Evolutionary conservation across 2,113 vertebrate species (phyloP).

Genomic region (Xenopus laevis): DNA sequence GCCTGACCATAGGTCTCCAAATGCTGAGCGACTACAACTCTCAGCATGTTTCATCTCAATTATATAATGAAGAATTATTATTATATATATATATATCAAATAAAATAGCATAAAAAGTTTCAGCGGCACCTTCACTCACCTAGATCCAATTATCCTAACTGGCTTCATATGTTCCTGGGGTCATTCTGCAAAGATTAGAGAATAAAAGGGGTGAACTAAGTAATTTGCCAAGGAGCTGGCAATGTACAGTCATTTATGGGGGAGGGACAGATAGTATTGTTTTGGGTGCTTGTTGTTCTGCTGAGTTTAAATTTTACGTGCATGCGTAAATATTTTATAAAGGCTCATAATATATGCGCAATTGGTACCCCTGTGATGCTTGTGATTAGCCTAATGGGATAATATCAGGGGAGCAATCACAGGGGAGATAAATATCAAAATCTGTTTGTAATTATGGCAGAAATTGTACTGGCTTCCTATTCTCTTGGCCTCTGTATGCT

Average conservation of each 20-base stretch:
- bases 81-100: not conserved
- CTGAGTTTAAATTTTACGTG: too few species aligned
- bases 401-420: conserved; percentile 64
- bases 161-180: conserved; percentile 80
- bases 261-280: too few species aligned
- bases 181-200: conserved; percentile 70
- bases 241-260: not conserved
- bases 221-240: conserved; percentile 70
- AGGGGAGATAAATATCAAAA: conserved; percentile 53
- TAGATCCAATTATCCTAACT: conserved; percentile 91
- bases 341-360: not conserved
- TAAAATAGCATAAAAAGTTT: conserved; percentile 59
- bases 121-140: conserved; percentile 85
- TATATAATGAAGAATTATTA: too few species aligned
- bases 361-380: not conserved
- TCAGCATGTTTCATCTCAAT: too few species aligned
- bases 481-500: conserved; percentile 40
- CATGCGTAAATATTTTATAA: not conserved
- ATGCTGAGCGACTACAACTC: too few species aligned
- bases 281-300: too few species aligned
- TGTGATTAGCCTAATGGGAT: conserved; percentile 74
- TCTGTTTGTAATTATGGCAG: conserved; percentile 70
- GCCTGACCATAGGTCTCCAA: too few species aligned
- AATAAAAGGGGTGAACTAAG: conserved; percentile 64
- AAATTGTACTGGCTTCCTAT: conserved; percentile 62